Evolutionary conservation across 1,140 invertebrate species (phyloP), one percentile per base, ranked within the genome.

Genomic region (Aphelinus certus): DNA sequence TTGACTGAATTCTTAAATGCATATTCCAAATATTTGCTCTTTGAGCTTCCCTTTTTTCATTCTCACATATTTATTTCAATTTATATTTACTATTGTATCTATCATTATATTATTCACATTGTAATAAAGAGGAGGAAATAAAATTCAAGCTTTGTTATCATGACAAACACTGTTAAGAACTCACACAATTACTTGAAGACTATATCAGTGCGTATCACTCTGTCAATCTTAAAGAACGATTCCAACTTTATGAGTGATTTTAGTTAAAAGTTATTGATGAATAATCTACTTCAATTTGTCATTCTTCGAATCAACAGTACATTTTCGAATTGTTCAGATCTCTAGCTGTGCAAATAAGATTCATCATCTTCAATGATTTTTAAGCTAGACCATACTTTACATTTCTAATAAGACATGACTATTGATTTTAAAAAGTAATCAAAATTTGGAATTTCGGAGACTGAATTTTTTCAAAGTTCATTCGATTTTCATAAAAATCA

Each of bases 11-110:
- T 45, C 51, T 55, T 45, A 70, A 65, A 62, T 7, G 53, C 61
- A 45, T 71, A 63, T 46, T 71, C 66, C 66, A 62, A 73, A 76
- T 71, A 53, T 56, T 64, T 61, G 64, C 7, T 68, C 51, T 48
- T 45, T 42, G 26, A 71, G 42, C 69, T 66, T 26, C 56, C 53
- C 60, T 58, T 73, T 64, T 43, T n/a, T 63, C 47, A 68, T 49
- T n/a, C 43, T 51, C 48, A 56, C 70, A 47, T 26, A 10, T 56
- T 56, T 1, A 67, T 56, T 55, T 42, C 47, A 2, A 48, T 10
- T 9, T 66, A 2, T 10, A 9, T 53, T 53, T 57, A 60, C 55
- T 61, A 45, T 67, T 9, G 55, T 57, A 69, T 47, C 46, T 26
- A 70, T 47, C 55, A 46, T 65, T 62, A 66, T 73, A 60, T 67